A percentile compares a stretch with the other conserved stretches of the same genome.
Evolutionary conservation across 2,888 invertebrate species (phyloP).

Genomic region (Acrobasis suavella): DNA sequence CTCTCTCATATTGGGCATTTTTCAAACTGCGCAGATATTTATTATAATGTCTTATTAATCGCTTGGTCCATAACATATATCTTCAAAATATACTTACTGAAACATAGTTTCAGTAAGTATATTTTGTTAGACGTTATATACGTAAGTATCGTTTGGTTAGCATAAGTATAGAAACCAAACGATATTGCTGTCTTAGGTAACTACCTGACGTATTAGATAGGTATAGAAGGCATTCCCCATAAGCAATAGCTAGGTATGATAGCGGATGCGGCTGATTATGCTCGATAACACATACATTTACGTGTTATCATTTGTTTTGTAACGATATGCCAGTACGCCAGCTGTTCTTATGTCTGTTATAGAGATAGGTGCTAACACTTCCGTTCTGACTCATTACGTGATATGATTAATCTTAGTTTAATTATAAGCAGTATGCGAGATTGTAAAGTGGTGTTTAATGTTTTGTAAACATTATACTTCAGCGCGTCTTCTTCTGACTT

Average conservation of each 20-base stretch:
- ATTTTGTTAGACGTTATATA: too few relatives aligned
- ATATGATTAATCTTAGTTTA: conserved; percentile 12
- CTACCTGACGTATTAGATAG: neutral
- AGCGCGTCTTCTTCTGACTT: neutral
- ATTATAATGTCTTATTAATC: too few relatives aligned
- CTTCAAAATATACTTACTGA: too few relatives aligned
- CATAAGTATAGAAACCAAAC: too few relatives aligned
- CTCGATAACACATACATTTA: conserved; percentile 12
- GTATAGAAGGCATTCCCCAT: conserved; percentile 2
- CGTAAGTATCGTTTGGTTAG: too few relatives aligned
- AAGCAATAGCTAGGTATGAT: conserved; percentile 4
- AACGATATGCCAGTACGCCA: conserved; percentile 6
- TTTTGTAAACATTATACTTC: conserved; percentile 7
- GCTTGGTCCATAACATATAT: too few relatives aligned
- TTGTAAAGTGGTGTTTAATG: neutral
- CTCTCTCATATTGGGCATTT: too few relatives aligned
- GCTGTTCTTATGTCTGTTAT: neutral
- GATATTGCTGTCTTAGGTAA: neutral
- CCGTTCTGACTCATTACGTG: conserved; percentile 16
- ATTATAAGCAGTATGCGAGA: neutral
- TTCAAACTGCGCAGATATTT: too few relatives aligned
- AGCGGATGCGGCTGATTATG: conserved; percentile 6
- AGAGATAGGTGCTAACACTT: conserved; percentile 9
- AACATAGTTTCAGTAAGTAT: too few relatives aligned
- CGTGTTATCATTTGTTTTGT: conserved; percentile 16